Base-by-base conservation (phyloP, 2,113 vertebrate genomes). In the Sminthopsis crassicaudata region DNA sequence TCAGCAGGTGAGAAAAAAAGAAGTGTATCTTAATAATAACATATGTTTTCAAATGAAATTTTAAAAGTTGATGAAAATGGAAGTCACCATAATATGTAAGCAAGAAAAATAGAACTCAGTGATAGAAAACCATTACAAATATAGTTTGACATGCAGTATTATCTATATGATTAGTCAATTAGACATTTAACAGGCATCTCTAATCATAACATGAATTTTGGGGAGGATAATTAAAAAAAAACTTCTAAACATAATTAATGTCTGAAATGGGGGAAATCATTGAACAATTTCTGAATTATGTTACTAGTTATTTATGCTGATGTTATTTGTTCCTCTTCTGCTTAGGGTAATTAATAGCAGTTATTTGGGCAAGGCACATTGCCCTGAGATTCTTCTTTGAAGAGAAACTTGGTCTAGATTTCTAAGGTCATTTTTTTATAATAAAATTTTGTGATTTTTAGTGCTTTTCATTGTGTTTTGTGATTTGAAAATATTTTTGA, bases 131-230 rank as follows among this genome's bases (percentile, higher is more conserved):
- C 55, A 89, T 90, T 46, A 93, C 26, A 48, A 76, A 36, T 51
- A 8, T 55, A 96, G 90, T 97, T 88, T 84, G 90, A 67, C 92
- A 89, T 88, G 25, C 19, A 92, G 19, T 24, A 57, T 51, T 94
- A 9, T 91, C 89, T 67, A 54, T 92, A 50, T 93, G 92, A 67
- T 95, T 93, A 50, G 88, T 95, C 90, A 46, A 27, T 84, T 46
- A 22, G 90, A 4, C 67, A 89, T 93, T 98, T 90, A 93, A 94
- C 0, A 48, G 92, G 94, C 92, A 92, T 93, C 96, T 92, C 96
- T 94, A 97, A 94, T 95, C 11, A 53, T 0, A 19, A 95, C 90
- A 95, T 92, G 91, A 91, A 12, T 67, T 60, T 57, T 91, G 0
- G 0, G 30, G 91, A 57, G 90, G 57, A 23, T 3, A 55, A 84